Evolutionary conservation across 2,888 invertebrate genomes (phyloP).

Genomic region (Drepanosiphum platanoidis): DNA sequence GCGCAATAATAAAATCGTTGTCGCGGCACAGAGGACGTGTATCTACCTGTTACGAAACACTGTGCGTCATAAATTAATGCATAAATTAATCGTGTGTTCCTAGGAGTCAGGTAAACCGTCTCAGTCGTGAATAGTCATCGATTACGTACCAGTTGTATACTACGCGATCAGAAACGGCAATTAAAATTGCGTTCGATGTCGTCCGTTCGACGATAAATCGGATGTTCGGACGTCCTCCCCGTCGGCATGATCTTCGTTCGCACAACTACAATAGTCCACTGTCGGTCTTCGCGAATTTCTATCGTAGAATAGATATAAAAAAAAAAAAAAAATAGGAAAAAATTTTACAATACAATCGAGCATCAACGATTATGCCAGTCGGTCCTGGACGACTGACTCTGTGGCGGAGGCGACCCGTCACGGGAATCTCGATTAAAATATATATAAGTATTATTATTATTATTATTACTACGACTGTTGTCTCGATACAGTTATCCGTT

Average conservation of each 20-base stretch:
- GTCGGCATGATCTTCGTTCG: not conserved
- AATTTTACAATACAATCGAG: not conserved
- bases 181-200: not conserved
- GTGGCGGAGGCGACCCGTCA: not conserved
- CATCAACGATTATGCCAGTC: not conserved
- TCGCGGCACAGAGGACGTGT: not conserved
- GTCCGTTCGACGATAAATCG: not conserved
- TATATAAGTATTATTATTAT: not conserved
- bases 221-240: not conserved
- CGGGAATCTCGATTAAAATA: constrained; percentile 13
- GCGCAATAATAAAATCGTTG: not conserved
- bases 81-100: not conserved
- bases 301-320: not conserved
- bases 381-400: not conserved
- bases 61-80: not conserved
- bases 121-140: too few species aligned
- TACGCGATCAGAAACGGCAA: not conserved
- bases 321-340: not conserved
- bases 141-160: not conserved
- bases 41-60: not conserved
- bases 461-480: not conserved
- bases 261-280: too few species aligned
- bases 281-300: not conserved
- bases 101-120: not conserved
- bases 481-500: not conserved